These are phyloP conservation scores for Ariopsis seemanni DNA, from an alignment of 2,113 vertebrate species.

Conservation along the genomic window DNA sequence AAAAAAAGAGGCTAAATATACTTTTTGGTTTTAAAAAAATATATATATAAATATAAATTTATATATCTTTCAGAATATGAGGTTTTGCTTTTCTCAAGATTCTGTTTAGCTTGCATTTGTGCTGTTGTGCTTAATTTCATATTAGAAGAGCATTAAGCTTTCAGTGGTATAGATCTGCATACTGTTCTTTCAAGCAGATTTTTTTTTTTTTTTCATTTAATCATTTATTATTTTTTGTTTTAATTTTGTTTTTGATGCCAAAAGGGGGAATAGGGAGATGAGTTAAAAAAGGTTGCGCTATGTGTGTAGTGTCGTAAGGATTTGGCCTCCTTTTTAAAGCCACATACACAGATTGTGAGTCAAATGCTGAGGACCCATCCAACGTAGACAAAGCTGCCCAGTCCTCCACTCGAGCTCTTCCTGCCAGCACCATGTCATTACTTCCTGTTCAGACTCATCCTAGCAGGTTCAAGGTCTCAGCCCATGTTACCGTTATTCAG, in stretches of 20 bases:
- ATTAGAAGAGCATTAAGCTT: slow-evolving; percentile 52
- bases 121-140: slow-evolving; percentile 53
- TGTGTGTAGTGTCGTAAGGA: slow-evolving; percentile 15
- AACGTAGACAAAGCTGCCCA: slow-evolving; percentile 50
- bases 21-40: slow-evolving; percentile 21
- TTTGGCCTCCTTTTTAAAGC: slow-evolving; percentile 35
- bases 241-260: slow-evolving; percentile 67
- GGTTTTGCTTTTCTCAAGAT: slow-evolving; percentile 38
- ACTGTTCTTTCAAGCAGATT: slow-evolving; percentile 60
- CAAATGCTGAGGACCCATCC: slow-evolving; percentile 57
- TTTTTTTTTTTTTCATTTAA: slow-evolving; percentile 66
- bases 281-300: neutral
- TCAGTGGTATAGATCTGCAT: slow-evolving; percentile 49
- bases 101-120: slow-evolving; percentile 57
- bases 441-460: slow-evolving; percentile 19
- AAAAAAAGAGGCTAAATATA: slow-evolving; percentile 47
- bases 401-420: slow-evolving; percentile 53
- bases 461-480: neutral
- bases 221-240: neutral
- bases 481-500: slow-evolving; percentile 18
- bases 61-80: slow-evolving; percentile 30
- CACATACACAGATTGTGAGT: slow-evolving; percentile 48
- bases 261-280: slow-evolving; percentile 49
- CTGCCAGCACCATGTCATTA: neutral
- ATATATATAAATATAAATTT: neutral